Evolutionary conservation across 2,113 vertebrate genomes (phyloP).

Genomic region (Balaeniceps rex): DNA sequence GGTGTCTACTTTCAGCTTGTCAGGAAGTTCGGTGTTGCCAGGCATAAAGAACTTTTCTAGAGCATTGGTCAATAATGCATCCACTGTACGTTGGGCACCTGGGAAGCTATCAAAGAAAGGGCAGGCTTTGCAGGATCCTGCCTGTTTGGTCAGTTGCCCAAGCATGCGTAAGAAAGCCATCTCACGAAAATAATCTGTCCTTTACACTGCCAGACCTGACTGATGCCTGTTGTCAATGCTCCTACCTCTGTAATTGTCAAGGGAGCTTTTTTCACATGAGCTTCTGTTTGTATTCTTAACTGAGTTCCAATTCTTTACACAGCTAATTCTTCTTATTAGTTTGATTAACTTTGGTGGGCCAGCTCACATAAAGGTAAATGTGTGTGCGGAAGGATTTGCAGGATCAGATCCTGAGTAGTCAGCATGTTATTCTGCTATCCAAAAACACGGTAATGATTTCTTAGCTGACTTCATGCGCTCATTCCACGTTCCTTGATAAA

Average conservation of each 20-base stretch:
- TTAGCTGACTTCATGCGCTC: background rate
- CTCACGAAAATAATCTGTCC: background rate
- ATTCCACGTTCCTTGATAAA: background rate
- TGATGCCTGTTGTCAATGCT: background rate
- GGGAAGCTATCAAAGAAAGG: background rate
- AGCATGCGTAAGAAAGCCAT: background rate
- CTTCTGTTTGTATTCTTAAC: background rate
- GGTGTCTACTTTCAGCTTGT: background rate
- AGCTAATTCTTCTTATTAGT: background rate
- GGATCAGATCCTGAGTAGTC: background rate
- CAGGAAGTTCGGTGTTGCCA: background rate
- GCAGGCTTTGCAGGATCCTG: background rate
- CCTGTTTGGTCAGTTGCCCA: background rate
- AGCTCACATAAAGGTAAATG: background rate
- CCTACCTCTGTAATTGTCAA: background rate
- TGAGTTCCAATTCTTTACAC: background rate
- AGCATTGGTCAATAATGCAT: background rate
- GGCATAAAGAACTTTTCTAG: background rate
- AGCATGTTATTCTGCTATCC: background rate
- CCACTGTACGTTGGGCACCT: accelerated
- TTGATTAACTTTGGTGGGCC: background rate
- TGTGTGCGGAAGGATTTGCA: background rate
- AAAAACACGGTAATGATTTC: background rate
- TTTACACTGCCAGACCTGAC: background rate
- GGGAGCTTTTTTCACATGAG: background rate